A percentile compares a stretch with the other conserved stretches of the same genome.
Evolutionary conservation across 2,797 vertebrate species (phyloP).

Genomic region (Notolabrus celidotus): DNA sequence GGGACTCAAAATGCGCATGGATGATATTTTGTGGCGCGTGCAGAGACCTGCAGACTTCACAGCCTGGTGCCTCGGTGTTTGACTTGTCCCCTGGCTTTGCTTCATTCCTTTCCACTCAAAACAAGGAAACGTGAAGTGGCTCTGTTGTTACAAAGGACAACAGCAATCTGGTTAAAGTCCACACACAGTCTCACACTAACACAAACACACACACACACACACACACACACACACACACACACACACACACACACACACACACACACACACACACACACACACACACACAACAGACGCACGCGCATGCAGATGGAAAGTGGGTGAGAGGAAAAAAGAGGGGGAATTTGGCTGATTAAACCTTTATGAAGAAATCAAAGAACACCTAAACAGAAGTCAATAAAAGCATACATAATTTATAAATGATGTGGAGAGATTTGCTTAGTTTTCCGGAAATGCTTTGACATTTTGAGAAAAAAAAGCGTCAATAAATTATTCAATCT

Average conservation of each 20-base stretch:
- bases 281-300: too few relatives aligned
- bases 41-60: slow-evolving; percentile 32
- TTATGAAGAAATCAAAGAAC: slow-evolving; percentile 65
- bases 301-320: slow-evolving; percentile 29
- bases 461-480: slow-evolving; percentile 8
- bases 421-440: slow-evolving; percentile 16
- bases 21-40: slow-evolving; percentile 14
- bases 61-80: slow-evolving; percentile 32
- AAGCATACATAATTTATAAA: slow-evolving; percentile 51
- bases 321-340: slow-evolving; percentile 8
- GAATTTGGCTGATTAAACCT: slow-evolving; percentile 61
- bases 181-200: slow-evolving; percentile 37
- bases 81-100: slow-evolving; percentile 39
- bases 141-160: slow-evolving; percentile 72
- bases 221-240: slow-evolving; percentile 17
- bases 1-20: not conserved
- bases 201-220: slow-evolving; percentile 2
- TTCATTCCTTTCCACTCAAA: slow-evolving; percentile 61
- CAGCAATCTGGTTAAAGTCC: slow-evolving; percentile 68
- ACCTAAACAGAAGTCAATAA: slow-evolving; percentile 49
- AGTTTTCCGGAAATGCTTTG: slow-evolving; percentile 6
- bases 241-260: slow-evolving; percentile 21
- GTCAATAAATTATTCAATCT: not conserved
- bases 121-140: slow-evolving; percentile 71
- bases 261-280: slow-evolving; percentile 16